Evolutionary conservation across 2,888 invertebrate genomes (phyloP).

Genomic region (Drosophila limbata): DNA sequence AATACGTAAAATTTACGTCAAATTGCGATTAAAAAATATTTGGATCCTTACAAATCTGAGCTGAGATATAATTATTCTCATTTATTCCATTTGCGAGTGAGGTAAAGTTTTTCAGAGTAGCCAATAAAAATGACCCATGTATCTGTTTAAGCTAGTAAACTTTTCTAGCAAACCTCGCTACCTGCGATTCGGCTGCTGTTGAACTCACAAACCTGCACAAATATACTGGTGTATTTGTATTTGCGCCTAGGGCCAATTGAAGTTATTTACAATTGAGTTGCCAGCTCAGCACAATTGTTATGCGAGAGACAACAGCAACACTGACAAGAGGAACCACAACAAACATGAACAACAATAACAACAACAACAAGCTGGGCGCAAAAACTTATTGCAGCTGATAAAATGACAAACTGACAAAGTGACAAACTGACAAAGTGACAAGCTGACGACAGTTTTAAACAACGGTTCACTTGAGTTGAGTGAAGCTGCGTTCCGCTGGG

Average conservation of each 20-base stretch:
- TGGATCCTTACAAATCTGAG: too few relatives aligned
- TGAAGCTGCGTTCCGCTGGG: slow-evolving; percentile 1
- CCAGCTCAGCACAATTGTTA: slow-evolving; percentile 66
- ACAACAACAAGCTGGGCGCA: slow-evolving; percentile 16
- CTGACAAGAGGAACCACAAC: slow-evolving; percentile 22
- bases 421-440: slow-evolving; percentile 19
- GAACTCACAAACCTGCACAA: slow-evolving; percentile 40
- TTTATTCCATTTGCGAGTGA: too few relatives aligned
- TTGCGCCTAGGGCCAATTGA: slow-evolving; percentile 72
- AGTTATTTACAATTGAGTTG: slow-evolving; percentile 76
- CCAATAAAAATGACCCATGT: too few relatives aligned
- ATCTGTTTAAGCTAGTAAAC: background rate
- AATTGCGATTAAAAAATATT: too few relatives aligned
- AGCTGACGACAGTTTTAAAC: slow-evolving; percentile 29
- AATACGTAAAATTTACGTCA: too few relatives aligned
- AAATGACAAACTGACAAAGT: slow-evolving; percentile 40
- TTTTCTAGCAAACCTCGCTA: slow-evolving; percentile 39
- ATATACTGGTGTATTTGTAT: slow-evolving; percentile 35
- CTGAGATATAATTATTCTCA: too few relatives aligned
- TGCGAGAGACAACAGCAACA: slow-evolving; percentile 32
- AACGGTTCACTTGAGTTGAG: slow-evolving; percentile 15
- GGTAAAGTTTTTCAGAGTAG: too few relatives aligned
- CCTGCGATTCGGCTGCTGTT: slow-evolving; percentile 26
- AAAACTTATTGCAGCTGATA: slow-evolving; percentile 53
- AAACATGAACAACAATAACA: slow-evolving; percentile 8